Conservation (phyloP, 2,113 vertebrate species). For the Agapornis roseicollis region DNA sequence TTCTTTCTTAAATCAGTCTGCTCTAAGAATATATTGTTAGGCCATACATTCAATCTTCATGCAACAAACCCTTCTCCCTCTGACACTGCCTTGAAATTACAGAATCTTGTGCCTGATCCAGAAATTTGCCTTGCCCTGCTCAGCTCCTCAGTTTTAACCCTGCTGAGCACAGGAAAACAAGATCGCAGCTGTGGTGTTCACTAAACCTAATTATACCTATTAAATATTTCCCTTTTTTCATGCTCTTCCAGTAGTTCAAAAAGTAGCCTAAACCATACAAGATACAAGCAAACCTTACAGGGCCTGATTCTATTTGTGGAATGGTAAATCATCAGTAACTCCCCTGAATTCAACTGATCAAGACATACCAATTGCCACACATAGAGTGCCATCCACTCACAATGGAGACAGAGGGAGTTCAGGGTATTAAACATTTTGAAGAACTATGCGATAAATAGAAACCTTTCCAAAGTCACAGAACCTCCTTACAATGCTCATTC, state of each 20-base stretch:
- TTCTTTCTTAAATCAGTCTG: background rate
- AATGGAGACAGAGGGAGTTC: background rate
- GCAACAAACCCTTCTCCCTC: background rate
- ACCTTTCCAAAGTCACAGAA: background rate
- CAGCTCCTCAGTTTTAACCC: background rate
- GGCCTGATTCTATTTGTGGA: constrained; percentile 4
- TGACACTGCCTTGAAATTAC: background rate
- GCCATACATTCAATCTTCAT: background rate
- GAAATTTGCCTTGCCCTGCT: background rate
- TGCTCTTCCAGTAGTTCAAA: constrained; percentile 20
- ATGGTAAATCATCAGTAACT: background rate
- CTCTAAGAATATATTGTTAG: background rate
- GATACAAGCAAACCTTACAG: background rate
- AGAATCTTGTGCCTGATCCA: background rate
- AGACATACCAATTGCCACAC: background rate
- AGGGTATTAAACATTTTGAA: background rate
- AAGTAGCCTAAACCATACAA: constrained; percentile 20
- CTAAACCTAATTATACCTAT: background rate
- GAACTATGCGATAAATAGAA: background rate
- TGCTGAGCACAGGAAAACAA: background rate
- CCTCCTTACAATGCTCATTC: background rate
- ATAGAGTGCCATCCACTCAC: background rate
- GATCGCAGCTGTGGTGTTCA: background rate
- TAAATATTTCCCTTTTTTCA: background rate
- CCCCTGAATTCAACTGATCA: background rate